Base-by-base conservation (phyloP, 2,113 vertebrate species). In the Bostrychus sinensis region DNA sequence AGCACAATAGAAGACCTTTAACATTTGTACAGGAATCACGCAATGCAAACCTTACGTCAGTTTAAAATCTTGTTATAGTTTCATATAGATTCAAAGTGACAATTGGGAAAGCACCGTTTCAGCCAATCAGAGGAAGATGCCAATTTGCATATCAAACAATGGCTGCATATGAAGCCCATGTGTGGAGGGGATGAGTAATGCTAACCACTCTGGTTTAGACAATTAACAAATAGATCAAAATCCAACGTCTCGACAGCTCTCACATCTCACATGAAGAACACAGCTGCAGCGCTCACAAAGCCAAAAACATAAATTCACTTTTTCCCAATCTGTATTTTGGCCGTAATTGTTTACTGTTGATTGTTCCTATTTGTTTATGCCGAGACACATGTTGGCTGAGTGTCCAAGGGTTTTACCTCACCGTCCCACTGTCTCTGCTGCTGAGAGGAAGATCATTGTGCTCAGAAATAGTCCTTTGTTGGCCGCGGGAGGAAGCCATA, bases 381-480 rank as follows among this genome's bases (percentile, higher is more conserved):
- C 54, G 50, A 51, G 1, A 13, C 38, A 13, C 9, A 2, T 0
- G 30, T 48, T 48, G 45, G 45, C 45, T 25, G 45, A 20, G 45
- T 48, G 45, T 25, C 20, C 11, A 34, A 22, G 4, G 3, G 12
- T n/a, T 48, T 20, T 45, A 48, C 38, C 56, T 51, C 53, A 55
- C n/a, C n/a, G 28, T 55, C 32, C 37, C n/a, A n/a, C 39, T 56
- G 84, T 77, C 69, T 91, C 56, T 92, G 88, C n/a, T n/a, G n/a
- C n/a, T 70, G 71, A 74, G 85, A 94, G 94, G 93, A 96, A 95
- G 92, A 94, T 91, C 92, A 94, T 95, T 96, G 95, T 96, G 87
- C 90, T 91, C 94, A 80, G 94, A 95, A 96, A 96, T 96, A 95
- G 93, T 87, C 90, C 92, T 94, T 92, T 92, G 90, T 94, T 93